Evolutionary conservation across 2,888 invertebrate species (phyloP), one percentile per base, ranked within the genome.

Genomic region (Ophion ventricosus): DNA sequence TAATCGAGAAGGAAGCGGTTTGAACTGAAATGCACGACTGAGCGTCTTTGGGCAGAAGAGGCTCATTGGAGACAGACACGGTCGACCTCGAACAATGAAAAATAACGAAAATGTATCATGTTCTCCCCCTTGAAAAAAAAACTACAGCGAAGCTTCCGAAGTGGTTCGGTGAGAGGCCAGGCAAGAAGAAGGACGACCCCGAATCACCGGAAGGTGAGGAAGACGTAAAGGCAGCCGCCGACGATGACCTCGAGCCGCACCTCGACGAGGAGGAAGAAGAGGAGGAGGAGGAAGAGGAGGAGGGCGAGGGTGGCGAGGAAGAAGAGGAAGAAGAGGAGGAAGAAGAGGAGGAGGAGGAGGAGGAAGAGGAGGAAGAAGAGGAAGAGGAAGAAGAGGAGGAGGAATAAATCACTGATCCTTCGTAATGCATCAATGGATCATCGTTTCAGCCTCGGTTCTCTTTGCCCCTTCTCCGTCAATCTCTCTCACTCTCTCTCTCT

Each of bases 141-240:
- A 66, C 66, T 86, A 92, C 94, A 98, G 98, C 98, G 95, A 96
- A 97, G 95, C 95, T 98, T 94, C 98, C 98, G 91, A 98, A 98
- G 94, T 98, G 98, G 98, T 98, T 98, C 95, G 98, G 98, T 91
- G 98, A 98, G 95, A 95, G 98, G 94, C 98, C 98, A 89, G 98
- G 98, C 95, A 98, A 97, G 94, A 98, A 98, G 95, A 94, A 96
- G 94, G 98, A 97, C 88, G 98, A 97, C 88, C 96, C 96, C 88
- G 98, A 98, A 89, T 97, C 98, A 91, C 98, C 98, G 86, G 98
- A 98, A 91, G 98, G 97, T 90, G 98, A 98, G 94, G 97, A 97
- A 92, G 97, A 97, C 93, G 96, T 96, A 92, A 97, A 97, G 95
- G 96, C 95, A 87, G 96, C 95, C 88, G 96, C 95, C 84, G 96